Percentiles rank a stretch among this genome's conserved stretches.
These are phyloP conservation scores for Uria aalge DNA, from an alignment of 2,113 vertebrate genomes.

Conservation along the genomic window DNA sequence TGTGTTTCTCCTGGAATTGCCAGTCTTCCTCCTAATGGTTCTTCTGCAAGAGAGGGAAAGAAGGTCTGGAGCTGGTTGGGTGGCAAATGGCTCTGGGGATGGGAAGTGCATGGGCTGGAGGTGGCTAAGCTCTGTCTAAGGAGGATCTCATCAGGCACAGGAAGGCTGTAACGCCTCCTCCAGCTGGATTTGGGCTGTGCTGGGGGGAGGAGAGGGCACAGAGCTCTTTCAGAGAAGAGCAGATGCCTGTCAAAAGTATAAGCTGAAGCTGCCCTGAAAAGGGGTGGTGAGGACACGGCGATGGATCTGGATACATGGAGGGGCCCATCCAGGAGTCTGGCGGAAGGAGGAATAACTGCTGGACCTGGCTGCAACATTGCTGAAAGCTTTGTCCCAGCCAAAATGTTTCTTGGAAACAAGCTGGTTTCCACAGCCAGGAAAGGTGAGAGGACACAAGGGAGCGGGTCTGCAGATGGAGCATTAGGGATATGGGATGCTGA, in stretches of 20 bases:
- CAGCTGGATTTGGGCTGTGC: not conserved
- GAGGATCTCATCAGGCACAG: not conserved
- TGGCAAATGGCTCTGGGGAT: not conserved
- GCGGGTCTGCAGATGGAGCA: not conserved
- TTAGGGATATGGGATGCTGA: not conserved
- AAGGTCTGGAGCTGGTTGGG: not conserved
- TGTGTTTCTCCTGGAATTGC: not conserved
- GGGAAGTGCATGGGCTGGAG: not conserved
- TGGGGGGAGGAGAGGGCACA: not conserved
- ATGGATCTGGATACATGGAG: not conserved
- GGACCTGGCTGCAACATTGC: not conserved
- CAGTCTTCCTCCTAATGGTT: rapidly evolving
- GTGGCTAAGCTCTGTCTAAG: not conserved
- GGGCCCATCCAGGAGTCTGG: not conserved
- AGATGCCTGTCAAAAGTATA: not conserved
- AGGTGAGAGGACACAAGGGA: conserved; percentile 33
- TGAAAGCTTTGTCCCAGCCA: not conserved
- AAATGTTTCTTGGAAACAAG: conserved; percentile 16
- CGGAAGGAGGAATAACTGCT: not conserved
- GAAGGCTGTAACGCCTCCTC: not conserved
- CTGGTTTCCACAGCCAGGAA: conserved; percentile 13
- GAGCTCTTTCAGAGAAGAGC: not conserved
- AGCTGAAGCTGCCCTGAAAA: not conserved
- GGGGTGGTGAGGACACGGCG: rapidly evolving
- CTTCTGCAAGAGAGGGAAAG: not conserved